Percentiles rank a stretch among this genome's conserved stretches.
phyloP scores from a whole-genome alignment of 30 jellyfish, hydroid and myxozoan genomes.

The Aurelia aurita complex sp. Pacific region DNA sequence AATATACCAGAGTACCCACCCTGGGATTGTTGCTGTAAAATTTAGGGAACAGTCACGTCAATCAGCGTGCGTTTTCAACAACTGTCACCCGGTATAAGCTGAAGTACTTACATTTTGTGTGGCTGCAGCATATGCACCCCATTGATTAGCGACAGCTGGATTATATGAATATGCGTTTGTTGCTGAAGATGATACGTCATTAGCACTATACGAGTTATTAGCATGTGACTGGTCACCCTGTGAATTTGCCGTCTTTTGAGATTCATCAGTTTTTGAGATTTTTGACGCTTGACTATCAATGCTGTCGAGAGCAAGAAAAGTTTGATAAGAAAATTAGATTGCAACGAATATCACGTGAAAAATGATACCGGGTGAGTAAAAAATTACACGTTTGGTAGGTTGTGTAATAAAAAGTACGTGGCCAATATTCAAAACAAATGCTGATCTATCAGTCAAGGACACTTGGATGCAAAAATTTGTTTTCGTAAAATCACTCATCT shows the following conservation, averaged over 20 bases:
- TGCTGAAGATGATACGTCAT: constrained; percentile 11
- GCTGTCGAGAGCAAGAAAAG: not conserved
- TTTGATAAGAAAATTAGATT: not conserved
- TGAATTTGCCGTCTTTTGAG: not conserved
- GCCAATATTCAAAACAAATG: no score
- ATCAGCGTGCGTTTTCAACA: not conserved
- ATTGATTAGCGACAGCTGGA: constrained; percentile 45
- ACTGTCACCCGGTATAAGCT: not conserved
- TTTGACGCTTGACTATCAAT: constrained; percentile 5
- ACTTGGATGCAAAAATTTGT: no score
- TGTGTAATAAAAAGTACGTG: no score
- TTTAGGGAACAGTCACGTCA: not conserved
- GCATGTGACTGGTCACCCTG: constrained; percentile 10
- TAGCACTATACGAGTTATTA: constrained; percentile 5
- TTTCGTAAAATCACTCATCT: no score
- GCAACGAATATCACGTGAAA: not conserved
- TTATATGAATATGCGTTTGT: constrained; percentile 24
- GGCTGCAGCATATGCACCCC: constrained; percentile 63
- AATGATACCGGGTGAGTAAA: no score
- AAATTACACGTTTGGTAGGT: no score
- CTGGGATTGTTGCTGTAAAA: no score
- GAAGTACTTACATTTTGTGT: constrained; percentile 43
- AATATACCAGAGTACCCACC: no score
- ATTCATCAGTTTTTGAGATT: constrained; percentile 6
- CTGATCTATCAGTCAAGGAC: not conserved